These are phyloP conservation scores for Lasioglossum villosulum DNA, from an alignment of 2,888 invertebrate genomes.

Conservation along the genomic window DNA sequence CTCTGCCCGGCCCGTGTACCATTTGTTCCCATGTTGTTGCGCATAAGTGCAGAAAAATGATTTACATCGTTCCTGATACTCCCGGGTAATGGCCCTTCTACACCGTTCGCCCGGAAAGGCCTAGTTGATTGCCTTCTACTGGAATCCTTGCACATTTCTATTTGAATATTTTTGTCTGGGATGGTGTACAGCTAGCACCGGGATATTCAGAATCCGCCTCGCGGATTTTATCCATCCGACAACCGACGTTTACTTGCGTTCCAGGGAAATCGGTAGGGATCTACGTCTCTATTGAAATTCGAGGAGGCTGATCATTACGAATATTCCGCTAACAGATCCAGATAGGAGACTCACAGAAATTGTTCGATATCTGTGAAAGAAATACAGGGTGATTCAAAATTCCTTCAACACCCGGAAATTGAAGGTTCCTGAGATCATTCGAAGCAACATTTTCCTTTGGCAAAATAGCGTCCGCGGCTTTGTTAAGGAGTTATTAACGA, in stretches of 20 bases:
- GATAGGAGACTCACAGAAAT: not conserved
- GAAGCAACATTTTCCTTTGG: too few species aligned
- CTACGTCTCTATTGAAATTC: not conserved
- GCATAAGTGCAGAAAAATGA: conserved; percentile 61
- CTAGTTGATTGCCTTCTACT: not conserved
- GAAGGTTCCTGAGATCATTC: too few species aligned
- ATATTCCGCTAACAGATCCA: too few species aligned
- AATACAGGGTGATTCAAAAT: too few species aligned
- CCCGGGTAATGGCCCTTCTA: conserved; percentile 31
- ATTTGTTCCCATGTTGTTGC: conserved; percentile 52
- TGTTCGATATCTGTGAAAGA: not conserved
- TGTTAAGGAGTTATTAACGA: too few species aligned
- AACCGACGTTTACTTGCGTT: not conserved
- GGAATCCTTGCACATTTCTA: not conserved
- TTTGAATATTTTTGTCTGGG: not conserved
- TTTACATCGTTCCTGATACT: conserved; percentile 73
- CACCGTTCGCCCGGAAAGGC: not conserved
- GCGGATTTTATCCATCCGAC: not conserved
- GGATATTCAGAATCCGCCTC: not conserved
- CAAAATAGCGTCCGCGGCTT: too few species aligned
- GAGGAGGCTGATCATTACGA: not conserved
- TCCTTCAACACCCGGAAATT: too few species aligned
- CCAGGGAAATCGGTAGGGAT: not conserved
- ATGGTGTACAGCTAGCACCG: not conserved
- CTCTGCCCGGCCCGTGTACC: conserved; percentile 37